phyloP scores from a whole-genome alignment of 2,797 vertebrate genomes.

The Pangasius macronema region DNA sequence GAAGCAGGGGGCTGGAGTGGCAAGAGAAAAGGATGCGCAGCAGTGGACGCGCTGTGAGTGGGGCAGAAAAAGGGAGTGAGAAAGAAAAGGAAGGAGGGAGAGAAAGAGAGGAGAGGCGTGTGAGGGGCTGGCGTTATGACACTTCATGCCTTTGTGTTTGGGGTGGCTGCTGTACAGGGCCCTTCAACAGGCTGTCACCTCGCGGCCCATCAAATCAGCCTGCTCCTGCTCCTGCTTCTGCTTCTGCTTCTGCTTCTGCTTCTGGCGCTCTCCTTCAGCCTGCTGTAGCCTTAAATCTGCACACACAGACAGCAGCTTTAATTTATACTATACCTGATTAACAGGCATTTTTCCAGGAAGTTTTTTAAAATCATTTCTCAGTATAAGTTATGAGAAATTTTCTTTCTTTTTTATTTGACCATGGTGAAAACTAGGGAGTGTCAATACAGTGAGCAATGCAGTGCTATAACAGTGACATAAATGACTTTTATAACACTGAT shows the following conservation, averaged over 20 bases:
- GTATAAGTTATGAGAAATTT: background rate
- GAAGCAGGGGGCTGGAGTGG: slow-evolving; percentile 76
- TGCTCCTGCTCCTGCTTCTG: slow-evolving; percentile 45
- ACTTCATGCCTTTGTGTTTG: slow-evolving; percentile 58
- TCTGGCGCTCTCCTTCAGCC: slow-evolving; percentile 35
- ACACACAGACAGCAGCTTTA: background rate
- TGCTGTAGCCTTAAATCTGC: slow-evolving; percentile 34
- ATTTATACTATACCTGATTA: background rate
- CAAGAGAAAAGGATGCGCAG: slow-evolving; percentile 20
- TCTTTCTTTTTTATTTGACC: background rate
- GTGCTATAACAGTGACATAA: background rate
- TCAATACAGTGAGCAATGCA: background rate
- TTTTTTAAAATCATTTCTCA: background rate
- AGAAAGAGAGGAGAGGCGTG: slow-evolving; percentile 51
- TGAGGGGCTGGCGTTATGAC: slow-evolving; percentile 56
- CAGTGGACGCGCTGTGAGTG: slow-evolving; percentile 47
- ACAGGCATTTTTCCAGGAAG: background rate
- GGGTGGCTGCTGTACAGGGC: slow-evolving; percentile 51
- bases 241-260: slow-evolving; percentile 32
- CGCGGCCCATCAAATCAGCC: slow-evolving; percentile 47
- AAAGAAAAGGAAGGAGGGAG: slow-evolving; percentile 47
- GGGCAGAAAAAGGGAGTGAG: slow-evolving; percentile 47
- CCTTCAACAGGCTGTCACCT: slow-evolving; percentile 58
- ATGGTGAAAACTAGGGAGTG: background rate
- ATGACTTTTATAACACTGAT: background rate